Evolutionary conservation across 2,888 invertebrate genomes (phyloP).

Genomic region (Uropetala carovei): DNA sequence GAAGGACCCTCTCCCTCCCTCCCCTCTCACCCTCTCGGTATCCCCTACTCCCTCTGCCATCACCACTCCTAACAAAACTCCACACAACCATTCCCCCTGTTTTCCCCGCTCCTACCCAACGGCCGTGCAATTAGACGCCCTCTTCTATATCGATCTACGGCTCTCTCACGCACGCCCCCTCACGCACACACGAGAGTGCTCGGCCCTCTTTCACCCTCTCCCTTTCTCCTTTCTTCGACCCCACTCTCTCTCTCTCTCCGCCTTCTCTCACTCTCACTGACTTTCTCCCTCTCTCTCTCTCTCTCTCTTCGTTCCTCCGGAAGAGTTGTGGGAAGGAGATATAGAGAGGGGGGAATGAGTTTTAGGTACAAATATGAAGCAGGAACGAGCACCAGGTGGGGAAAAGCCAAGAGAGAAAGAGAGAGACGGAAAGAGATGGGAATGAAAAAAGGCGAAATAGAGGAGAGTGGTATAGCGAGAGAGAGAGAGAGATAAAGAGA

Average conservation of each 20-base stretch:
- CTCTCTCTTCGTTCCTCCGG: neutral
- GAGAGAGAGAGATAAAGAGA: neutral
- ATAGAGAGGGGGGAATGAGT: neutral
- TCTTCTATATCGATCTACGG: constrained; percentile 49
- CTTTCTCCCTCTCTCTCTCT: neutral
- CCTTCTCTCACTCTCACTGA: neutral
- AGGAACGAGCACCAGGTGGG: no score
- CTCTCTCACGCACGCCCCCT: constrained; percentile 10
- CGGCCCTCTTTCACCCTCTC: neutral
- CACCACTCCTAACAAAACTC: neutral
- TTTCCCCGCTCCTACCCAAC: neutral
- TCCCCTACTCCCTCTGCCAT: neutral
- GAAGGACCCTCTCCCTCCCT: no score
- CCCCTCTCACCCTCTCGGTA: neutral
- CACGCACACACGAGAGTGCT: constrained; percentile 51
- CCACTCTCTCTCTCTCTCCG: neutral
- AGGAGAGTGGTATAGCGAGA: neutral
- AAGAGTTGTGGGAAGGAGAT: neutral
- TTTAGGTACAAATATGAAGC: no score
- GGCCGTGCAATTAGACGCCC: constrained; percentile 46
- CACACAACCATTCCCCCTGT: neutral
- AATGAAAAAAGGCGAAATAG: neutral
- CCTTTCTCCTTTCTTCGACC: neutral
- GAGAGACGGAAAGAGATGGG: neutral
- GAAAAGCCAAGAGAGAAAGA: no score